Evolutionary conservation across 2,113 vertebrate species (phyloP).

Genomic region (Phylloscopus trochiloides): DNA sequence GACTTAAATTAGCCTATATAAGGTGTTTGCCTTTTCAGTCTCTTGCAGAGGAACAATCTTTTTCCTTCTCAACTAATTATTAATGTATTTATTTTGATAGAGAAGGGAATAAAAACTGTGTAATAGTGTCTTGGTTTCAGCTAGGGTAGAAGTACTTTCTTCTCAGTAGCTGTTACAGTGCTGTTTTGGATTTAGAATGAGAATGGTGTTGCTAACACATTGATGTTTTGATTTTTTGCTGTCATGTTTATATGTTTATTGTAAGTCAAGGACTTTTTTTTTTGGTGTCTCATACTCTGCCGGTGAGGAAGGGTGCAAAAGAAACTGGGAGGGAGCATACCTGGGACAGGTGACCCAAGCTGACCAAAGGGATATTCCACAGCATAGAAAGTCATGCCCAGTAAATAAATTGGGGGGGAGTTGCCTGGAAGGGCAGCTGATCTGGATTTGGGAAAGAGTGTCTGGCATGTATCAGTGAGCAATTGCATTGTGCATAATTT

Average conservation of each 20-base stretch:
- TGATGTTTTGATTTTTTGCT: background rate
- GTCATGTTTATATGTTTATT: accelerated
- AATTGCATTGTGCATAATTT: background rate
- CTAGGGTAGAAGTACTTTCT: background rate
- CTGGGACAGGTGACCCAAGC: background rate
- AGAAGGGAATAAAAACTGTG: background rate
- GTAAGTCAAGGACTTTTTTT: background rate
- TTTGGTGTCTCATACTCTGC: background rate
- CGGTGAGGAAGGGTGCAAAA: background rate
- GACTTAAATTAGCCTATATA: background rate
- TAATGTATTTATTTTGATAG: background rate
- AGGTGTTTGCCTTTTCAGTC: background rate
- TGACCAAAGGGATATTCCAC: background rate
- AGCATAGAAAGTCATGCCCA: background rate
- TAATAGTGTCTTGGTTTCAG: background rate
- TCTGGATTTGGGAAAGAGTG: background rate
- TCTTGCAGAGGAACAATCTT: background rate
- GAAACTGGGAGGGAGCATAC: background rate
- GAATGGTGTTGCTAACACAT: background rate
- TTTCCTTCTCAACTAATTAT: background rate
- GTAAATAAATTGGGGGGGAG: background rate
- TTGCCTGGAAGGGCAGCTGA: background rate
- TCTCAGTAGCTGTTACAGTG: background rate
- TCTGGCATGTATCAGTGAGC: background rate
- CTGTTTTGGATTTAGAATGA: background rate